phyloP scores from a whole-genome alignment of 2,888 invertebrate species.

The Thereva unica region DNA sequence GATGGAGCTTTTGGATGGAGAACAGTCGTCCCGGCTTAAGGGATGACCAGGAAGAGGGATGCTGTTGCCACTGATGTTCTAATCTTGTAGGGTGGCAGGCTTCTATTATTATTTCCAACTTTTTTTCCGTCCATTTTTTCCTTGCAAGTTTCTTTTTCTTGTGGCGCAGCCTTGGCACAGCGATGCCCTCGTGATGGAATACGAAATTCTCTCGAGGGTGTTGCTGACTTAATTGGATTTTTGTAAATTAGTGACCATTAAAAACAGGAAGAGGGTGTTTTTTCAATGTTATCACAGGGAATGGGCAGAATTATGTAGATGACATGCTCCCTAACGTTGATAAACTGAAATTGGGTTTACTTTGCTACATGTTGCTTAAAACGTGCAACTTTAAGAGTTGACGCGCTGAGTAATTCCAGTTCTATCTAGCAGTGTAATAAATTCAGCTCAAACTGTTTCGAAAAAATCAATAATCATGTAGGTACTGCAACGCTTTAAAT shows the following conservation, averaged over 20 bases:
- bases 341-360: too few species aligned
- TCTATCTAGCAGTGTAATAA: too few species aligned
- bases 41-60: conserved; percentile 29
- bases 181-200: conserved; percentile 14
- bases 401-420: too few species aligned
- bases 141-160: conserved; percentile 23
- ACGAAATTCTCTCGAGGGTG: conserved; percentile 22
- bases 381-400: too few species aligned
- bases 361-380: too few species aligned
- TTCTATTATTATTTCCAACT: conserved; percentile 3
- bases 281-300: conserved; percentile 36
- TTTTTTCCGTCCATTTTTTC: conserved; percentile 10
- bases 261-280: conserved; percentile 36
- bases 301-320: conserved; percentile 36
- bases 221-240: conserved; percentile 41
- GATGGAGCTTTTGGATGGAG: conserved; percentile 34
- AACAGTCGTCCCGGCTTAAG: conserved; percentile 8
- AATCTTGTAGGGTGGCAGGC: conserved; percentile 25
- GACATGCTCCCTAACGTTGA: not conserved
- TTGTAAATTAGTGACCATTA: conserved; percentile 42
- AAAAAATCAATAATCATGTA: too few species aligned
- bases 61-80: conserved; percentile 29
- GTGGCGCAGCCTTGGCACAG: not conserved
- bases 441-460: too few species aligned
- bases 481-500: too few species aligned